Percentiles rank a stretch among this genome's conserved stretches.
Conservation (phyloP, 2,888 invertebrate species). For the Chrysolina oricalcia region DNA sequence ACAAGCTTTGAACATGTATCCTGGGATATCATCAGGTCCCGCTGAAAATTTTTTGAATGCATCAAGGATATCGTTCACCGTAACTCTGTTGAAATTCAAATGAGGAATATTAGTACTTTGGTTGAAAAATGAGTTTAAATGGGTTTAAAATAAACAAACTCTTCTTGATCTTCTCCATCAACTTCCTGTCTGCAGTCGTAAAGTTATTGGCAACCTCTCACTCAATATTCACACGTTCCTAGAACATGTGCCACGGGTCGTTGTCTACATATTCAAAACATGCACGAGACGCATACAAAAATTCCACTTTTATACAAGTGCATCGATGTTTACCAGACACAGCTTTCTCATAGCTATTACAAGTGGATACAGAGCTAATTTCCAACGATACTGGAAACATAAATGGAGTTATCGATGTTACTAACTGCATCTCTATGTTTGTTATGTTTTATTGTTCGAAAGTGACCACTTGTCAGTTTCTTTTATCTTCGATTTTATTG, state of each 20-base stretch:
- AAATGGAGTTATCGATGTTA: not conserved
- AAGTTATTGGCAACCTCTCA: not conserved
- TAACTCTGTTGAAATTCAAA: too few species aligned
- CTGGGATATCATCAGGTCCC: too few species aligned
- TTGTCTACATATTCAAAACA: constrained; percentile 13
- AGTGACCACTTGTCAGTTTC: not conserved
- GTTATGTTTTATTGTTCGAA: not conserved
- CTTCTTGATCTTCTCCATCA: not conserved
- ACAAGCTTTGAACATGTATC: too few species aligned
- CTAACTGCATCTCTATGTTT: not conserved
- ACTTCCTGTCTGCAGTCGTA: not conserved
- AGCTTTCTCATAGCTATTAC: not conserved
- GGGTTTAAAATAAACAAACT: not conserved
- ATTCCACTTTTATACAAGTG: not conserved
- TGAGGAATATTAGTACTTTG: too few species aligned
- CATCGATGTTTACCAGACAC: not conserved
- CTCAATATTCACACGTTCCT: constrained; percentile 11
- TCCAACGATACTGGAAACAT: not conserved
- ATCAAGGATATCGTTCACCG: too few species aligned
- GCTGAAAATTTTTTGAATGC: too few species aligned
- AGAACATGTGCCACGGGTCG: constrained; percentile 22
- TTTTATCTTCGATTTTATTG: too few species aligned
- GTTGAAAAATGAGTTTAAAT: too few species aligned
- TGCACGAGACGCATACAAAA: constrained; percentile 26
- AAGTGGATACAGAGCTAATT: not conserved